Percentiles rank a stretch among this genome's conserved stretches.
These are phyloP conservation scores for Enteromius thamalakanensis DNA, from an alignment of 2,797 vertebrate species.

Conservation along the genomic window DNA sequence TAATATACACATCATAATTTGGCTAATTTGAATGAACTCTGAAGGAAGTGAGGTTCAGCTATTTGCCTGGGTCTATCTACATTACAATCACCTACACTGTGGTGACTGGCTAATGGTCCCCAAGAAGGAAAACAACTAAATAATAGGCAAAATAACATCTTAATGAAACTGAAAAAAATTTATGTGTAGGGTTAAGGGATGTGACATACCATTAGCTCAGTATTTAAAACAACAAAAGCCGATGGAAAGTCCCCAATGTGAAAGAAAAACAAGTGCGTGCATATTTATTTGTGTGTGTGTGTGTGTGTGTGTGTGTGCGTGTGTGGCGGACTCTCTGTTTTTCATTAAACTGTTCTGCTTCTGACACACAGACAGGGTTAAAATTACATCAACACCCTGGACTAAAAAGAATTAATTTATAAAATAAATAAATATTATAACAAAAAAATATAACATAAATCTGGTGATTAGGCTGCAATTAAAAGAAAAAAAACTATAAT, in stretches of 20 bases:
- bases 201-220: neutral
- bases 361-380: neutral
- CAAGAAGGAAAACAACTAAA: neutral
- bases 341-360: neutral
- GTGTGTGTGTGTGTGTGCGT: neutral
- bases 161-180: neutral
- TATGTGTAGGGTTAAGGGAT: neutral
- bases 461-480: neutral
- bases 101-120: neutral
- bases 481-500: neutral
- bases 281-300: neutral
- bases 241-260: neutral
- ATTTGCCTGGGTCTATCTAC: neutral
- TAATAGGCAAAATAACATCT: neutral
- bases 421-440: neutral
- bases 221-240: neutral
- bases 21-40: neutral
- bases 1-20: neutral
- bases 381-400: neutral
- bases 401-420: neutral
- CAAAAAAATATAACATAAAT: neutral
- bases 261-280: neutral
- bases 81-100: neutral
- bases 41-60: neutral
- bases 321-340: neutral